These are phyloP conservation scores for Ethmia dodecea DNA, from an alignment of 2,888 invertebrate species.

Conservation along the genomic window DNA sequence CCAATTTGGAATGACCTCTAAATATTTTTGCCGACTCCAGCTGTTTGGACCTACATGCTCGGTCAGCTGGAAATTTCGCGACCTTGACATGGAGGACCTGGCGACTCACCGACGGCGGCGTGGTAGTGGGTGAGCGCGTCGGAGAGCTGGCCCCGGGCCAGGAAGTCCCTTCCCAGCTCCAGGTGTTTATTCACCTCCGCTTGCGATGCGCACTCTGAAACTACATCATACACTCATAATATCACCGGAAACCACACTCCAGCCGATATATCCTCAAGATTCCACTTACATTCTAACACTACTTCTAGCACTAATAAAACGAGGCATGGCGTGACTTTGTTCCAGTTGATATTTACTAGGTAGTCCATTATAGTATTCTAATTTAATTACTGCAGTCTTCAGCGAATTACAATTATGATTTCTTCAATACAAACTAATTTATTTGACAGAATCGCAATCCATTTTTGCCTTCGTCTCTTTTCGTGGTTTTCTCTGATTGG, in stretches of 20 bases:
- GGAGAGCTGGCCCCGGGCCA: slow-evolving; percentile 94
- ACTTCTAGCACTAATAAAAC: slow-evolving; percentile 82
- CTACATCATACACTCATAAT: slow-evolving; percentile 55
- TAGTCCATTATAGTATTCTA: slow-evolving; percentile 65
- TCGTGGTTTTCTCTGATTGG: slow-evolving; percentile 77
- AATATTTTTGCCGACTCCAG: background rate
- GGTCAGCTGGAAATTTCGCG: slow-evolving; percentile 10
- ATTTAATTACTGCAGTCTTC: slow-evolving; percentile 44
- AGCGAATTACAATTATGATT: slow-evolving; percentile 40
- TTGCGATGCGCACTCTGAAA: slow-evolving; percentile 82
- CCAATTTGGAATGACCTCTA: no score
- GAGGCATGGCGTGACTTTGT: slow-evolving; percentile 82
- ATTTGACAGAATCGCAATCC: slow-evolving; percentile 66
- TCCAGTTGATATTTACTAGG: slow-evolving; percentile 76
- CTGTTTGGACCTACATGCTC: slow-evolving; percentile 12
- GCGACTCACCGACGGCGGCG: slow-evolving; percentile 93
- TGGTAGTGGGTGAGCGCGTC: slow-evolving; percentile 99
- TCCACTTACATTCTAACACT: slow-evolving; percentile 81
- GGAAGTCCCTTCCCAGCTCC: slow-evolving; percentile 93
- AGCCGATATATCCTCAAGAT: slow-evolving; percentile 17
- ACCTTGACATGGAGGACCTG: background rate
- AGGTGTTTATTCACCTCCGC: slow-evolving; percentile 94
- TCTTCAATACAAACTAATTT: slow-evolving; percentile 57
- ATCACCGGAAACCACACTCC: slow-evolving; percentile 29
- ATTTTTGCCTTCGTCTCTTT: slow-evolving; percentile 70